A percentile compares a stretch with the other conserved stretches of the same genome.
These are phyloP conservation scores for Arctocebus calabarensis DNA, from an alignment of 2,797 vertebrate genomes.

Conservation along the genomic window DNA sequence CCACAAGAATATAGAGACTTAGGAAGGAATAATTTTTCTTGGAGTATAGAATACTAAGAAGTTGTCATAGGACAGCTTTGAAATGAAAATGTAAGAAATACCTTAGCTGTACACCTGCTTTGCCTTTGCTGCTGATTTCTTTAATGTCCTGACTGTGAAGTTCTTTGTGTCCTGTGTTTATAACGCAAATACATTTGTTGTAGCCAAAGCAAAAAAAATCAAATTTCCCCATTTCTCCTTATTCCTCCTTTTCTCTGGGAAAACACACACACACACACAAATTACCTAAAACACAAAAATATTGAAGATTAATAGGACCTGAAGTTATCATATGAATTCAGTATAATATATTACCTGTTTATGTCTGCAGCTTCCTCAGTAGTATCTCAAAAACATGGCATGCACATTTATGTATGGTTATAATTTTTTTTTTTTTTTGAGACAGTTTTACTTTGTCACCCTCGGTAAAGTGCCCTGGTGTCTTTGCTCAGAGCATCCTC, in stretches of 20 bases:
- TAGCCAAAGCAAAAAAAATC: constrained; percentile 5
- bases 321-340: background rate
- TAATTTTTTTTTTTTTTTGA: background rate
- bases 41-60: constrained; percentile 13
- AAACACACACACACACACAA: too few species aligned
- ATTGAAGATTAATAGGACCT: constrained; percentile 42
- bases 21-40: constrained; percentile 44
- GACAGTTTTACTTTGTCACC: too few species aligned
- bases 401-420: background rate
- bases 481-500: too few species aligned
- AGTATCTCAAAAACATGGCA: constrained; percentile 49
- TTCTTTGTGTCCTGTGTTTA: constrained; percentile 4
- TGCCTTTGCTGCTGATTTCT: constrained; percentile 14
- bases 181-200: constrained; percentile 15
- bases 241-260: background rate
- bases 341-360: background rate
- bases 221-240: background rate
- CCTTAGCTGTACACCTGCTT: background rate
- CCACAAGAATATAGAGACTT: background rate
- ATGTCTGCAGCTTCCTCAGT: background rate
- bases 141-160: background rate
- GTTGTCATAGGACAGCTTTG: background rate
- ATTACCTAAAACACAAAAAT: background rate
- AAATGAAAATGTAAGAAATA: constrained; percentile 20
- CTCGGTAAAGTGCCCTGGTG: too few species aligned